These are phyloP conservation scores for Mungos mungo DNA, from an alignment of 2,113 vertebrate genomes.

Conservation along the genomic window DNA sequence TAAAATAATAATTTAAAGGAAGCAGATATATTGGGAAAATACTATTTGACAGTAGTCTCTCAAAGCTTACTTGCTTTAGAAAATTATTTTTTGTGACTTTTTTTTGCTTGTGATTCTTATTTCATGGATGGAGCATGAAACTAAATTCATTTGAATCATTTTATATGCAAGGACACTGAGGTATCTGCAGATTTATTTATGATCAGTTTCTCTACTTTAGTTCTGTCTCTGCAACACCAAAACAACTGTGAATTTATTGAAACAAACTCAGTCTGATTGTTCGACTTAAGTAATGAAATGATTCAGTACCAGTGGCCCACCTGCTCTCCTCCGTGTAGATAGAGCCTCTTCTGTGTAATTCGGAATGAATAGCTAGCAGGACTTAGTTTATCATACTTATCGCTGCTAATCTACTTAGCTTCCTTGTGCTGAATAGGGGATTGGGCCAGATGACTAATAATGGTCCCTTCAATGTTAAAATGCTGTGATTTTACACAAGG, in stretches of 20 bases:
- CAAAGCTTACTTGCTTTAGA: constrained; percentile 15
- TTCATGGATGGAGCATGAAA: not conserved
- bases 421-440: not conserved
- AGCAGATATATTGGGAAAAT: not conserved
- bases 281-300: not conserved
- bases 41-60: not conserved
- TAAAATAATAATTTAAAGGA: not conserved
- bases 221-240: not conserved
- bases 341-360: not conserved
- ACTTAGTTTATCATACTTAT: not conserved
- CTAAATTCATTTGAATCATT: not conserved
- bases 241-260: constrained; percentile 2
- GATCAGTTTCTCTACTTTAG: not conserved
- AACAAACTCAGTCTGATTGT: not conserved
- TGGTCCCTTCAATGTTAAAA: not conserved
- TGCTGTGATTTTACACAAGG: not conserved
- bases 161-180: not conserved
- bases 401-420: constrained; percentile 25
- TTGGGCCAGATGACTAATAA: constrained; percentile 2
- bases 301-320: not conserved
- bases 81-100: not conserved
- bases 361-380: not conserved
- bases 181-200: not conserved
- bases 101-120: not conserved
- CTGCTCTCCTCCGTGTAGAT: not conserved